Percentiles rank a stretch among this genome's conserved stretches.
Conservation (phyloP, 2,113 vertebrate genomes). For the Catharus fuscescens region DNA sequence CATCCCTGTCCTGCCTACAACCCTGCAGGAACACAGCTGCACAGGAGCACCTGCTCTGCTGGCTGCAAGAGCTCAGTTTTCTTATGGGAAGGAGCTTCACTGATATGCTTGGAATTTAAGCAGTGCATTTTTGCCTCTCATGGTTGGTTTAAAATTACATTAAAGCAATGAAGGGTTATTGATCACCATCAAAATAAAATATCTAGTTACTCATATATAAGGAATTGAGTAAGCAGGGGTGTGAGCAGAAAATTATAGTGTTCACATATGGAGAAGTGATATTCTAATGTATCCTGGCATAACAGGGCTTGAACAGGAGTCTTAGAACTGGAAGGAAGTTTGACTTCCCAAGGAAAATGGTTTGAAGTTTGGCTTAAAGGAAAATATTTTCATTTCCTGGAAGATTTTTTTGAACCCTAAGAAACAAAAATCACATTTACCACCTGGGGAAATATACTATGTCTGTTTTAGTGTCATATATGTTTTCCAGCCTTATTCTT, state of each 20-base stretch:
- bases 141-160: not conserved
- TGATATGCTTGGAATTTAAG: not conserved
- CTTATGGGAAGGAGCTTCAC: not conserved
- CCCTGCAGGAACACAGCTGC: not conserved
- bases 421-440: not conserved
- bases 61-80: not conserved
- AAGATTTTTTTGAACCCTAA: not conserved
- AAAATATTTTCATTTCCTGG: conserved; percentile 26
- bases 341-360: not conserved
- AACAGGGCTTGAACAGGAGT: not conserved
- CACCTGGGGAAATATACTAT: not conserved
- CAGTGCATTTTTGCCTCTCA: not conserved
- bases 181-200: not conserved
- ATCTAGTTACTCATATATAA: not conserved
- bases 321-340: not conserved
- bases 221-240: not conserved
- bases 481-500: not conserved
- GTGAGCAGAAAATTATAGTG: not conserved
- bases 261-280: not conserved
- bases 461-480: not conserved
- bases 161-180: not conserved
- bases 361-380: not conserved
- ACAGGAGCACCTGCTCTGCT: not conserved
- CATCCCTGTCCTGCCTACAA: not conserved
- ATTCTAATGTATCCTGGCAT: not conserved